Conservation (phyloP, 2,797 vertebrate genomes). For the Falco berigora region DNA sequence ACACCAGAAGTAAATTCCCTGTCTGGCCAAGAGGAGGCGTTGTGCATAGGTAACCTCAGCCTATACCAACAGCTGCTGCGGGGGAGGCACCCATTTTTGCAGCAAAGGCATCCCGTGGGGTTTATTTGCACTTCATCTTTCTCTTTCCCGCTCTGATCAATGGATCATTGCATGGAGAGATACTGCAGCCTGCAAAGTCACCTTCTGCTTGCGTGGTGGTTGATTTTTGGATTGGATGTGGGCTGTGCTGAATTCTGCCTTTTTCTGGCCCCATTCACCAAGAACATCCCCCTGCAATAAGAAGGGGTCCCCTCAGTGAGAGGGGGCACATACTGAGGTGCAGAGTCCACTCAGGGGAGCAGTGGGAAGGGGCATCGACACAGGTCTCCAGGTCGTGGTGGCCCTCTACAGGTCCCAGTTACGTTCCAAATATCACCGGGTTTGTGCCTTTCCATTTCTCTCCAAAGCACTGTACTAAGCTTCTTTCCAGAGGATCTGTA, state of each 20-base stretch:
- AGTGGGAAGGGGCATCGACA: not conserved
- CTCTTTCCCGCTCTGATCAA: not conserved
- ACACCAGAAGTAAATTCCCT: not conserved
- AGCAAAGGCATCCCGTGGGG: not conserved
- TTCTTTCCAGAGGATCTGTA: not conserved
- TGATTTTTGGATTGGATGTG: not conserved
- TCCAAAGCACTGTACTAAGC: not conserved
- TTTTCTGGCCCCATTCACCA: not conserved
- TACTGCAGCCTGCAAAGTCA: not conserved
- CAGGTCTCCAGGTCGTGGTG: accelerated
- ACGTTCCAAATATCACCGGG: not conserved
- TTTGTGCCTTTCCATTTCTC: not conserved
- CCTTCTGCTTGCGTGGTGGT: not conserved
- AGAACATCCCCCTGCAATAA: not conserved
- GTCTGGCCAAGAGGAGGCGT: not conserved
- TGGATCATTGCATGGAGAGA: not conserved
- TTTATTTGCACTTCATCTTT: not conserved
- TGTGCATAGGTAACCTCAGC: not conserved
- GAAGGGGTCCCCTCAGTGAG: not conserved
- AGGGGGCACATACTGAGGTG: not conserved
- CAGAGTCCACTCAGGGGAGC: not conserved
- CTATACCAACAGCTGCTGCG: not conserved
- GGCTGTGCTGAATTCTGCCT: not conserved
- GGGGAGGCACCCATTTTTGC: not conserved
- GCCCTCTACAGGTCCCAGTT: not conserved